phyloP scores from a whole-genome alignment of 2,888 invertebrate species.

The Colletes collaris region DNA sequence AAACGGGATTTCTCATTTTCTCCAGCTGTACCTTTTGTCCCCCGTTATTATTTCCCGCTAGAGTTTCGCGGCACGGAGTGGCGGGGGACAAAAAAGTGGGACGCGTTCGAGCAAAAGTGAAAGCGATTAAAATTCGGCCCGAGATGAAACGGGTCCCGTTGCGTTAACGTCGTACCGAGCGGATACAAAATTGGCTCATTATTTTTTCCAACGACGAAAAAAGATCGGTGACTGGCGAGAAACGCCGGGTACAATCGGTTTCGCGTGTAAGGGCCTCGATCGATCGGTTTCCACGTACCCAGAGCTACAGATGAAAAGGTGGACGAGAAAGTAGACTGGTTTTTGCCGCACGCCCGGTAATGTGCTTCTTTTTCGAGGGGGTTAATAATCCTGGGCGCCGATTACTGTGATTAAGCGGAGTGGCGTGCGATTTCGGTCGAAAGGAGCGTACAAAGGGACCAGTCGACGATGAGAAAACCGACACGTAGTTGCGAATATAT shows the following conservation, averaged over 20 bases:
- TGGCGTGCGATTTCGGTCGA: conserved; percentile 33
- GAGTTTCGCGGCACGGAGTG: conserved; percentile 30
- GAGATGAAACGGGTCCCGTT: conserved; percentile 24
- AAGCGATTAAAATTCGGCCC: conserved; percentile 46
- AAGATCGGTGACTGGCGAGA: conserved; percentile 23
- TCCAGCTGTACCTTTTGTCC: conserved; percentile 16
- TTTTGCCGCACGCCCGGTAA: conserved; percentile 42
- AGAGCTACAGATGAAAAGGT: conserved; percentile 27
- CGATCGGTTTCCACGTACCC: conserved; percentile 38
- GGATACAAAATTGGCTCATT: conserved; percentile 51
- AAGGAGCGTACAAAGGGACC: conserved; percentile 36
- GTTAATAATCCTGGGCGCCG: conserved; percentile 54
- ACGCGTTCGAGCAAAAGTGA: conserved; percentile 46
- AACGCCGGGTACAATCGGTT: conserved; percentile 30
- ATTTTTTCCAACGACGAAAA: conserved; percentile 28
- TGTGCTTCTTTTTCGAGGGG: conserved; percentile 31
- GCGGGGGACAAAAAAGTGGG: conserved; percentile 10
- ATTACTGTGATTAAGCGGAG: conserved; percentile 48
- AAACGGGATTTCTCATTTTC: conserved; percentile 1
- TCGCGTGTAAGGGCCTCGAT: conserved; percentile 20
- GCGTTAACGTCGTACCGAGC: conserved; percentile 12
- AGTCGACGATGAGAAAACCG: conserved; percentile 34
- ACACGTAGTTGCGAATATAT: conserved; percentile 37
- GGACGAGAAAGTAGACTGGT: conserved; percentile 50
- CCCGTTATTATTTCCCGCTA: conserved; percentile 39